A percentile compares a stretch with the other conserved stretches of the same genome.
Evolutionary conservation across 2,797 vertebrate genomes (phyloP).

Genomic region (Varecia variegata): DNA sequence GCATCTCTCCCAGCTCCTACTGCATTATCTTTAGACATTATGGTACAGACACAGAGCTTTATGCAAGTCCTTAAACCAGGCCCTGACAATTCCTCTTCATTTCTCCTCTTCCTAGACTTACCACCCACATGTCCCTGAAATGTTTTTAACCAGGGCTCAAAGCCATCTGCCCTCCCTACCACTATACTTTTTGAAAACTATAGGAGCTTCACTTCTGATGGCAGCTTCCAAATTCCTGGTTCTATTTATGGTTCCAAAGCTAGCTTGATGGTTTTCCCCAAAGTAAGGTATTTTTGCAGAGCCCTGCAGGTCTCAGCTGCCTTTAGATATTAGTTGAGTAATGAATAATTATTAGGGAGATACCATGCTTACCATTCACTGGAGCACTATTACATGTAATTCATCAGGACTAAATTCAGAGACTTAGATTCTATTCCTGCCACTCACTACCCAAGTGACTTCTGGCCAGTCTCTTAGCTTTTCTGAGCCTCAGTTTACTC

Average conservation of each 20-base stretch:
- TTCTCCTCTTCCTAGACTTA: neutral
- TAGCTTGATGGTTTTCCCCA: neutral
- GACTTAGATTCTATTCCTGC: neutral
- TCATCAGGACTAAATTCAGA: neutral
- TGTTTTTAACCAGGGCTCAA: neutral
- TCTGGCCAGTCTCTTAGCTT: neutral
- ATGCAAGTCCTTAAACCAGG: neutral
- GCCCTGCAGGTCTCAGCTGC: neutral
- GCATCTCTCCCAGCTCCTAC: neutral
- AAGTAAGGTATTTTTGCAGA: neutral
- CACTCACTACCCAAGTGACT: neutral
- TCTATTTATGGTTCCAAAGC: neutral
- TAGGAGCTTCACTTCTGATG: neutral
- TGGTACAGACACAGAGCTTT: neutral
- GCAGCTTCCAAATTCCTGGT: neutral
- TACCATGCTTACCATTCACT: neutral
- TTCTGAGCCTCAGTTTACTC: neutral
- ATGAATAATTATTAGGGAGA: constrained; percentile 10
- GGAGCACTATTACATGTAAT: neutral
- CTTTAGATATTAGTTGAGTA: neutral
- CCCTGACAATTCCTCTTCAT: neutral
- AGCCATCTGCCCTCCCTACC: neutral
- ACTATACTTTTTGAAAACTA: neutral
- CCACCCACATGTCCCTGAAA: neutral
- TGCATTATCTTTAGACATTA: neutral